These are phyloP conservation scores for Zelostemma sp. DNA, from an alignment of 1,140 invertebrate genomes.

Conservation along the genomic window DNA sequence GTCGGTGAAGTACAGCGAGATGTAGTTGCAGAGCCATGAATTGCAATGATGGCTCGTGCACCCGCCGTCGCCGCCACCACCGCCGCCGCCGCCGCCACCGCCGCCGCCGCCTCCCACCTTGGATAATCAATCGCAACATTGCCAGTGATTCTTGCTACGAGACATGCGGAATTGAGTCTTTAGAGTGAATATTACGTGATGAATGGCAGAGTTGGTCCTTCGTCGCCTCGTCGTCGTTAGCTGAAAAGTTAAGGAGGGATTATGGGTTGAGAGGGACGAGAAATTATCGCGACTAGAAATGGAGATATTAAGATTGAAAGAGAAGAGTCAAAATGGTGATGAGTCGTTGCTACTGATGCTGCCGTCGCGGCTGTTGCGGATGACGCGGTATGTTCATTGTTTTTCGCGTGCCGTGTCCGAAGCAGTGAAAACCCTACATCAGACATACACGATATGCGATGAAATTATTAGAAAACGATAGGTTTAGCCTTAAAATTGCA, in stretches of 20 bases:
- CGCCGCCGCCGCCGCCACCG: slow-evolving; percentile 36
- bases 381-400: slow-evolving; percentile 16
- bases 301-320: slow-evolving; percentile 23
- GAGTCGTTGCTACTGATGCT: slow-evolving; percentile 29
- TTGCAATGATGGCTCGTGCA: slow-evolving; percentile 63
- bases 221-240: too few species aligned
- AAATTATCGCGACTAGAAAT: slow-evolving; percentile 22
- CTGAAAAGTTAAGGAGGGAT: not conserved
- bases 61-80: slow-evolving; percentile 25
- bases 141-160: slow-evolving; percentile 59
- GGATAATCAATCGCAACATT: slow-evolving; percentile 71
- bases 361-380: slow-evolving; percentile 15
- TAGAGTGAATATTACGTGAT: slow-evolving; percentile 12
- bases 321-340: slow-evolving; percentile 37
- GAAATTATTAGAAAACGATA: too few species aligned
- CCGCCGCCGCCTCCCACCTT: slow-evolving; percentile 50
- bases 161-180: slow-evolving; percentile 31
- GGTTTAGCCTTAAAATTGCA: too few species aligned
- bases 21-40: slow-evolving; percentile 64
- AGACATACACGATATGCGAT: too few species aligned
- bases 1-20: slow-evolving; percentile 54
- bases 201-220: not conserved
- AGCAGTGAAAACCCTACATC: not conserved
- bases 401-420: slow-evolving; percentile 18
- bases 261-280: not conserved